Evolutionary conservation across 2,888 invertebrate genomes (phyloP).

Genomic region (Hydroisotoma schaefferi): DNA sequence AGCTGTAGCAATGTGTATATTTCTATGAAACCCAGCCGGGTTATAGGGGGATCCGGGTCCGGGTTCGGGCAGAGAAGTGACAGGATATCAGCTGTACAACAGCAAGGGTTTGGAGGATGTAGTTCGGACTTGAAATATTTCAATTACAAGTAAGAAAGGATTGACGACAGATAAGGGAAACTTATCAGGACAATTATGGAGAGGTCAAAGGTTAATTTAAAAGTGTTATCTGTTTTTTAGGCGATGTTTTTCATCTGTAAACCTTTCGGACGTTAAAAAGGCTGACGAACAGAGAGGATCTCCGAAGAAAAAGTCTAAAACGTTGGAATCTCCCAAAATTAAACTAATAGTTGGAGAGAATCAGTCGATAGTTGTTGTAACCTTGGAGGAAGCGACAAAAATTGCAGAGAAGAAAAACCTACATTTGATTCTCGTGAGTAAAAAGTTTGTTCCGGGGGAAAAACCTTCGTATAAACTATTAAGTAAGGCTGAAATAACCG

Average conservation of each 20-base stretch:
- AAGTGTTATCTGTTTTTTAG: too few relatives aligned
- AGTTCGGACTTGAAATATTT: too few relatives aligned
- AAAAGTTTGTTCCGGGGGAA: conserved; percentile 7
- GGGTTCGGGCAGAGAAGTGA: too few relatives aligned
- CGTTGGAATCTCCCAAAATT: conserved; percentile 31
- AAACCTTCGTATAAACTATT: conserved; percentile 34
- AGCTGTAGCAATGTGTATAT: too few relatives aligned
- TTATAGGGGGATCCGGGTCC: too few relatives aligned
- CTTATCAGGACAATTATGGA: too few relatives aligned
- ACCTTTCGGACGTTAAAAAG: conserved; percentile 19
- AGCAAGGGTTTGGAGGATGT: too few relatives aligned
- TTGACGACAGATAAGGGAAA: too few relatives aligned
- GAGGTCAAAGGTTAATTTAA: too few relatives aligned
- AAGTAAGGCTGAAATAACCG: conserved; percentile 17
- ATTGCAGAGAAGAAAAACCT: conserved; percentile 37
- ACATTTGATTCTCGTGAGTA: conserved; percentile 20
- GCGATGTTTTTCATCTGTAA: conserved; percentile 20
- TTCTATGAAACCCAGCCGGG: too few relatives aligned
- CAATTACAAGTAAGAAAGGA: too few relatives aligned
- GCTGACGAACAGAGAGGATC: conserved; percentile 20
- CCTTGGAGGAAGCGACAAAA: conserved; percentile 39
- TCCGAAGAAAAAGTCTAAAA: conserved; percentile 28
- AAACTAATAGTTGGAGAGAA: conserved; percentile 32
- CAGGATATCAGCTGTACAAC: too few relatives aligned
- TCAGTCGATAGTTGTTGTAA: conserved; percentile 17